These are phyloP conservation scores for Malurus elegans DNA, from an alignment of 2,113 vertebrate species.

Conservation along the genomic window DNA sequence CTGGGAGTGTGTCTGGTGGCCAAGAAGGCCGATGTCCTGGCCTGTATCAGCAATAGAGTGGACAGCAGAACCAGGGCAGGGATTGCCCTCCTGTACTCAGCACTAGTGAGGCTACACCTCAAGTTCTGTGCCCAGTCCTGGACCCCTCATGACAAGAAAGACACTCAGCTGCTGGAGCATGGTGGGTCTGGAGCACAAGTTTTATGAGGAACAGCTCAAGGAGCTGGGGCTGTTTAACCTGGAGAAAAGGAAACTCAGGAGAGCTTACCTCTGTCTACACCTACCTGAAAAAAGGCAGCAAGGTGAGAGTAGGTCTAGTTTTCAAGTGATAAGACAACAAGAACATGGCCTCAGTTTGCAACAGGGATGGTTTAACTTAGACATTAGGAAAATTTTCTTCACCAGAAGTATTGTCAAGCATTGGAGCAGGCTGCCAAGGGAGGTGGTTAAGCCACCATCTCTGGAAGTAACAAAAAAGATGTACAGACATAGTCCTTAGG, in stretches of 20 bases:
- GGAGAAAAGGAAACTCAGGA: background rate
- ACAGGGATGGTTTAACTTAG: background rate
- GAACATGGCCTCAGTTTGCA: background rate
- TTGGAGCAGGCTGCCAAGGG: background rate
- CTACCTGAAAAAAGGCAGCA: background rate
- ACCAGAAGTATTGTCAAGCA: background rate
- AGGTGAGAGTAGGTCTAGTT: background rate
- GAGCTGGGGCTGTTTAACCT: background rate
- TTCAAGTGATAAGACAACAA: background rate
- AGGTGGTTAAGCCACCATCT: background rate
- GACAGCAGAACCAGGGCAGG: background rate
- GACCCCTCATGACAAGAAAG: too few species aligned
- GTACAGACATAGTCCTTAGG: fast-evolving
- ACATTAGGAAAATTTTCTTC: background rate
- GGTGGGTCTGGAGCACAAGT: background rate
- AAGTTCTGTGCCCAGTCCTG: background rate
- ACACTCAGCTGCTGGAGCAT: fast-evolving
- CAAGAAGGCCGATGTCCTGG: background rate
- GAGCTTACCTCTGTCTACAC: too few species aligned
- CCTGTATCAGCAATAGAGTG: background rate
- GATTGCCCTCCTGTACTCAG: fast-evolving
- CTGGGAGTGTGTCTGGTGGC: background rate
- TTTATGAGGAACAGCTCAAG: fast-evolving
- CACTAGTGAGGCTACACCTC: background rate
- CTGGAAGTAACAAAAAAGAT: background rate